These are phyloP conservation scores for Diplosoma virens DNA, from an alignment of 23 tunicate genomes.

Conservation along the genomic window DNA sequence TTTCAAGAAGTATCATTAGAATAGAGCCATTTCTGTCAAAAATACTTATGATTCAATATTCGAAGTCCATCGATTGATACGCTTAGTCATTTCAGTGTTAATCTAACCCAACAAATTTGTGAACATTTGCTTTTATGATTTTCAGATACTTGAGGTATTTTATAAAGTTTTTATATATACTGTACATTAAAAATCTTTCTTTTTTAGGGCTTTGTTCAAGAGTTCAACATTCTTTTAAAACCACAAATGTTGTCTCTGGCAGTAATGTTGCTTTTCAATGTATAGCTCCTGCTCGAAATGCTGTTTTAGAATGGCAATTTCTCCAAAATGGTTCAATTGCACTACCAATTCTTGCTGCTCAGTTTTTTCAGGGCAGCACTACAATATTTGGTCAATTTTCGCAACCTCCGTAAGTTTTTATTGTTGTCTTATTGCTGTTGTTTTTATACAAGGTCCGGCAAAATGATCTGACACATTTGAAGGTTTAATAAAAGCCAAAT, in stretches of 20 bases:
- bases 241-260: constrained; percentile 39
- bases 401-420: constrained; percentile 58
- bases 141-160: no score
- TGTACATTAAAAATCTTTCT: background rate
- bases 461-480: no score
- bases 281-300: constrained; percentile 32
- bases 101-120: no score
- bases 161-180: no score
- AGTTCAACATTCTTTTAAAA: constrained; percentile 25
- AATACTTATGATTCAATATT: no score
- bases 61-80: no score
- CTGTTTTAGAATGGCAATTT: constrained; percentile 54
- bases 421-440: background rate
- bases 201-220: constrained; percentile 24
- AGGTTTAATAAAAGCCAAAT: no score
- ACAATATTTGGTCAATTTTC: constrained; percentile 52
- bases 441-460: background rate
- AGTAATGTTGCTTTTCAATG: constrained; percentile 40
- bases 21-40: no score
- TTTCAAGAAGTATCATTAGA: no score
- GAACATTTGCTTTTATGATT: no score
- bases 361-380: constrained; percentile 38
- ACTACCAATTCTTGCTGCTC: constrained; percentile 43
- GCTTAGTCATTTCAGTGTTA: no score
- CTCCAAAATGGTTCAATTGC: constrained; percentile 40